phyloP scores from a whole-genome alignment of 23 tunicate species.

The Trididemnum nubilum region DNA sequence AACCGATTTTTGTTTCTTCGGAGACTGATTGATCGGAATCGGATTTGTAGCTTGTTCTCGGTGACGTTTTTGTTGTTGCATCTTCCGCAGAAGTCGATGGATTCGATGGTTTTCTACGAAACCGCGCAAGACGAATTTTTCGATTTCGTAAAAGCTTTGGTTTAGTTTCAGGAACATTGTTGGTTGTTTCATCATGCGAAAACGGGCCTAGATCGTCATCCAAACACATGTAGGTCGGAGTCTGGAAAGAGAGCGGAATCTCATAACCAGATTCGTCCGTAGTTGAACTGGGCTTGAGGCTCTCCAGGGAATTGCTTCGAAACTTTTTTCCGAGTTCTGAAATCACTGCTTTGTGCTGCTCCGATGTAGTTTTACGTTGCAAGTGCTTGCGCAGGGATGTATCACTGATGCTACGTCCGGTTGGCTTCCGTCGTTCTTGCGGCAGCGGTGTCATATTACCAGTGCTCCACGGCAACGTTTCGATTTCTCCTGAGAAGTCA shows the following conservation, averaged over 20 bases:
- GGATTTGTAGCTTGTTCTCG: not conserved
- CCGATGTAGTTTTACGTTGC: not conserved
- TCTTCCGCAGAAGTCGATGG: not conserved
- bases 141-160: not conserved
- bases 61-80: not conserved
- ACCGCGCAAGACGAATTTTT: slow-evolving; percentile 11
- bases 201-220: not conserved
- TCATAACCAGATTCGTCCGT: slow-evolving; percentile 25
- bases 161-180: not conserved
- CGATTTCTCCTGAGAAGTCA: not conserved
- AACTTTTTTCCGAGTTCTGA: not conserved
- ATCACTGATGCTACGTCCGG: slow-evolving; percentile 21
- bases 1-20: too few species aligned
- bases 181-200: not conserved
- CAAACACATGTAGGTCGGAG: slow-evolving; percentile 9
- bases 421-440: not conserved
- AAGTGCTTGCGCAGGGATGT: not conserved
- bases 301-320: not conserved
- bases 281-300: not conserved
- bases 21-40: not conserved
- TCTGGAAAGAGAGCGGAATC: slow-evolving; percentile 12
- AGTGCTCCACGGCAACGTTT: not conserved
- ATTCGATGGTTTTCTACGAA: not conserved
- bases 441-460: not conserved
- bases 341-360: not conserved